Percentiles rank a stretch among this genome's conserved stretches.
phyloP scores from a whole-genome alignment of 2,113 vertebrate species.

The Zapornia atra region DNA sequence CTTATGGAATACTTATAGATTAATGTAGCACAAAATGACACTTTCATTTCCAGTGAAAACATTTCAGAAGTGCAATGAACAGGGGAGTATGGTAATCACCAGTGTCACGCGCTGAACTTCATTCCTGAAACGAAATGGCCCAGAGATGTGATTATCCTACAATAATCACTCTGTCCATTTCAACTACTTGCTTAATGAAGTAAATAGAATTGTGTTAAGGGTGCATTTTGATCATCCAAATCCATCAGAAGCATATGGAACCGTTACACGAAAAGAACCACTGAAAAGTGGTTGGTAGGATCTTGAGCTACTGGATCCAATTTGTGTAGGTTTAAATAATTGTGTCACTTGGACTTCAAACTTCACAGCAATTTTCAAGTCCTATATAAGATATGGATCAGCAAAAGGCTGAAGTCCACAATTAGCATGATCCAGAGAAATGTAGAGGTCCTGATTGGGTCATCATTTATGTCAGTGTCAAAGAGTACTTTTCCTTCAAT shows the following conservation, averaged over 20 bases:
- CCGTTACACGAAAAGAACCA: background rate
- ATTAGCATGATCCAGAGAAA: background rate
- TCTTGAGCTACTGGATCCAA: background rate
- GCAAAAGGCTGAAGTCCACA: background rate
- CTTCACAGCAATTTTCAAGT: background rate
- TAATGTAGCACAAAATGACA: slow-evolving; percentile 10
- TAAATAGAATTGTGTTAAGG: slow-evolving; percentile 28
- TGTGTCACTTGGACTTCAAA: background rate
- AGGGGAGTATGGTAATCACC: background rate
- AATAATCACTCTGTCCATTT: slow-evolving; percentile 16
- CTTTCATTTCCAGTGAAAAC: slow-evolving; percentile 4
- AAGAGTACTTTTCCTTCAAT: background rate
- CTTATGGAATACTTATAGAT: slow-evolving; percentile 10
- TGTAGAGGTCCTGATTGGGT: background rate
- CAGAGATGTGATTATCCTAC: slow-evolving; percentile 35
- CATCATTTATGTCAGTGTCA: background rate
- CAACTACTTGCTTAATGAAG: slow-evolving; percentile 33
- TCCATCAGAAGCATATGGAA: background rate
- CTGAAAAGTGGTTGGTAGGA: background rate
- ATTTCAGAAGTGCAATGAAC: slow-evolving; percentile 12
- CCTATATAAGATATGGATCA: background rate
- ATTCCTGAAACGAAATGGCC: slow-evolving; percentile 25
- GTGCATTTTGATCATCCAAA: background rate
- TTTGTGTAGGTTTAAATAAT: background rate
- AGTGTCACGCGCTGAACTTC: background rate